Evolutionary conservation across 2,888 invertebrate species (phyloP), one percentile per base, ranked within the genome.

Genomic region (Aproaerema taeniolella): DNA sequence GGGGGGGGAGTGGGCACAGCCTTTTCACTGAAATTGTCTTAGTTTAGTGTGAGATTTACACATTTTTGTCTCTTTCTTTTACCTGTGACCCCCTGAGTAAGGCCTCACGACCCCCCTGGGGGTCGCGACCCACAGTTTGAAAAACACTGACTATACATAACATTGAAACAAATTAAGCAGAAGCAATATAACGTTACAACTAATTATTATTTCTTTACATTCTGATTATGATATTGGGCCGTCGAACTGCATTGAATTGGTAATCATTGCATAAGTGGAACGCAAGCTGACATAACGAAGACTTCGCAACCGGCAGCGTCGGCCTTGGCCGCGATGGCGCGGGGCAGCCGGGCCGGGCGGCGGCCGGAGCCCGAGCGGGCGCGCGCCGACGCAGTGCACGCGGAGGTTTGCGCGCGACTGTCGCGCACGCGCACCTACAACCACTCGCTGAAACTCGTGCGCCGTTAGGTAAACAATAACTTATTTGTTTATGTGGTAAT

Each of bases 201-300:
- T n/a, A n/a, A n/a, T n/a, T n/a, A n/a, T n/a, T n/a, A n/a, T n/a
- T n/a, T n/a, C n/a, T n/a, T n/a, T n/a, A n/a, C n/a, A n/a, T n/a
- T n/a, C n/a, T n/a, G n/a, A n/a, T n/a, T n/a, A n/a, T n/a, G n/a
- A n/a, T n/a, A n/a, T n/a, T n/a, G 58, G 76, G 73, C 71, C 73
- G 71, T 74, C 78, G 73, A 81, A 78, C 76, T 80, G 74, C 75
- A 79, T 74, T 68, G 64, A 71, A 74, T 77, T 64, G 63, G 67
- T 61, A 66, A 67, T 61, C 63, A 64, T 85, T 85, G 82, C 85
- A 80, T 81, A 85, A 86, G 79, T 83, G 72, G 85, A 81, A 83
- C 83, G 77, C 74, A 59, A 58, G 65, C 83, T 85, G 85, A 85
- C 85, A 83, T 85, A 85, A 85, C 82, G 68, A 70, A 66, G 63